Percentiles rank a stretch among this genome's conserved stretches.
Conservation (phyloP, 2,888 invertebrate genomes). For the Phaonia tiefii region DNA sequence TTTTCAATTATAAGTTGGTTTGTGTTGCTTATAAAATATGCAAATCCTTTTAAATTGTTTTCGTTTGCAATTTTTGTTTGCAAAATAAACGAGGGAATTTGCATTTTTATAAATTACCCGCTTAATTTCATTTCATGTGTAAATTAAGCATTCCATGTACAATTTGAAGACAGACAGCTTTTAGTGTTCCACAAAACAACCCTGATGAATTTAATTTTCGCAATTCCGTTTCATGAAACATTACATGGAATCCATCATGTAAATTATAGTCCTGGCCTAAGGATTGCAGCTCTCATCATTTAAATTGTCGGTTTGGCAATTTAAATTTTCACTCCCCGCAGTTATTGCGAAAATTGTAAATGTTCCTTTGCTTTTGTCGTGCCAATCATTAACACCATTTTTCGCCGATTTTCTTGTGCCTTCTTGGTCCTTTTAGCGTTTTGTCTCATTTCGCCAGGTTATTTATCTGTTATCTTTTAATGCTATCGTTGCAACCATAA, state of each 20-base stretch:
- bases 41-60: constrained; percentile 78
- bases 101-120: constrained; percentile 47
- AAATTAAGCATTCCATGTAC: constrained; percentile 6
- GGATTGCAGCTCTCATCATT: constrained; percentile 17
- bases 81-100: constrained; percentile 66
- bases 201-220: constrained; percentile 19
- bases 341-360: constrained; percentile 49
- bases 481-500: constrained; percentile 75
- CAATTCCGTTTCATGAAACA: constrained; percentile 65
- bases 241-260: constrained; percentile 78
- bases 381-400: constrained; percentile 67
- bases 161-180: neutral
- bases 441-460: constrained; percentile 28
- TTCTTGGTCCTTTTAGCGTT: neutral
- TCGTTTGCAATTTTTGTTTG: constrained; percentile 76
- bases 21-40: constrained; percentile 73
- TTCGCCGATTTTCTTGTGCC: constrained; percentile 49
- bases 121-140: constrained; percentile 72
- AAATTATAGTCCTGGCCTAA: constrained; percentile 73
- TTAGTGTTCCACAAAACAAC: neutral
- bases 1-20: constrained; percentile 64
- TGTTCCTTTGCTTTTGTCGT: constrained; percentile 36
- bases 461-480: constrained; percentile 63
- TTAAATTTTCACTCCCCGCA: constrained; percentile 55
- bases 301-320: constrained; percentile 55